phyloP scores from a whole-genome alignment of 2,888 invertebrate genomes.

The Lamproptera curius region DNA sequence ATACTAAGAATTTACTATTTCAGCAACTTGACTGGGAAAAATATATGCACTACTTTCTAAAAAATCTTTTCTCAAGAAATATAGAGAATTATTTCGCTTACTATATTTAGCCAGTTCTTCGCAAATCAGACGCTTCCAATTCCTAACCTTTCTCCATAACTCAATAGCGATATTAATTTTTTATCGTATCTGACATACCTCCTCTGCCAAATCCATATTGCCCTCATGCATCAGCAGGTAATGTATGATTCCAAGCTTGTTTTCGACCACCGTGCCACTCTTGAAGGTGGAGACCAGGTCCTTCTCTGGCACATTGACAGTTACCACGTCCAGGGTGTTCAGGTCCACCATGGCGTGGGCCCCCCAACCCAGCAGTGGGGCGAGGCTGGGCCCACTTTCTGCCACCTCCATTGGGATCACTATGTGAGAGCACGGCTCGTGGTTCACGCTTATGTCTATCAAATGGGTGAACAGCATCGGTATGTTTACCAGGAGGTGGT shows the following conservation, averaged over 20 bases:
- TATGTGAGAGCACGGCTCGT: slow-evolving; percentile 91
- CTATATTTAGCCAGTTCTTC: too few relatives aligned
- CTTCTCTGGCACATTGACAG: slow-evolving; percentile 80
- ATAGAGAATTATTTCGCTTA: too few relatives aligned
- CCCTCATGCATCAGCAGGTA: slow-evolving; percentile 88
- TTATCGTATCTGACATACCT: too few relatives aligned
- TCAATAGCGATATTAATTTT: too few relatives aligned
- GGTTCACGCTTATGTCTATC: slow-evolving; percentile 88
- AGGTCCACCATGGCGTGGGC: slow-evolving; percentile 80
- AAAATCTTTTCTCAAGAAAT: too few relatives aligned
- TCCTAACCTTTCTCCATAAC: too few relatives aligned
- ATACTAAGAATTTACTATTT: too few relatives aligned
- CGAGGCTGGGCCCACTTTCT: slow-evolving; percentile 80
- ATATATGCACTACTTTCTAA: too few relatives aligned
- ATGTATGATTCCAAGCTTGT: slow-evolving; percentile 89
- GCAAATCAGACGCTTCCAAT: too few relatives aligned
- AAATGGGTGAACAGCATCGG: slow-evolving; percentile 91
- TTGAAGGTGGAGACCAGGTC: slow-evolving; percentile 84
- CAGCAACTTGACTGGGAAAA: too few relatives aligned
- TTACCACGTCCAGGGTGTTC: slow-evolving; percentile 85
- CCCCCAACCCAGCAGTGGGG: slow-evolving; percentile 80
- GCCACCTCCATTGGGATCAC: slow-evolving; percentile 80
- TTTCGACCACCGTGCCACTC: slow-evolving; percentile 81
- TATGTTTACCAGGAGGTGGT: slow-evolving; percentile 89
- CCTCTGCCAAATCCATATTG: slow-evolving; percentile 85